phyloP scores from a whole-genome alignment of 2,888 invertebrate genomes.

The Chymomyza fuscimana region DNA sequence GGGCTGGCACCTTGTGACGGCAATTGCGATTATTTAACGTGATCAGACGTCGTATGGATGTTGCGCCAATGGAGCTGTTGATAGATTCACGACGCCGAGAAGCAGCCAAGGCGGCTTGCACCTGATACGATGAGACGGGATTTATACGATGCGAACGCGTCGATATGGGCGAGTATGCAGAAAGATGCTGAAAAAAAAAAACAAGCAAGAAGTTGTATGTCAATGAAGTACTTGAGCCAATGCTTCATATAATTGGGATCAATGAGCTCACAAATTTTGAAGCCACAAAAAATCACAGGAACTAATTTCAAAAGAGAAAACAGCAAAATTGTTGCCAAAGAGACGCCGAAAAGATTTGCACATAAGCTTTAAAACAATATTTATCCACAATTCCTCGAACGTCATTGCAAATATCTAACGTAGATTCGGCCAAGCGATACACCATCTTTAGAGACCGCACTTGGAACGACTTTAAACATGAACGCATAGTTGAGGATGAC shows the following conservation, averaged over 20 bases:
- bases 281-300: too few relatives aligned
- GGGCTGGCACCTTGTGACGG: slow-evolving; percentile 78
- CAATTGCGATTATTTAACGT: slow-evolving; percentile 82
- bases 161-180: slow-evolving; percentile 83
- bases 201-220: neutral
- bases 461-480: too few relatives aligned
- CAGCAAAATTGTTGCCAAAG: too few relatives aligned
- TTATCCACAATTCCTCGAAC: too few relatives aligned
- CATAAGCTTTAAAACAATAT: too few relatives aligned
- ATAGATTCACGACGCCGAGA: slow-evolving; percentile 84
- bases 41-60: slow-evolving; percentile 87
- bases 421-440: too few relatives aligned
- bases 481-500: too few relatives aligned
- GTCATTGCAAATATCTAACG: too few relatives aligned
- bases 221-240: neutral
- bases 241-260: too few relatives aligned
- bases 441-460: too few relatives aligned
- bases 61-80: slow-evolving; percentile 87
- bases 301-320: too few relatives aligned
- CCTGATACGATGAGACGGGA: slow-evolving; percentile 78
- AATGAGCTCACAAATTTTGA: neutral
- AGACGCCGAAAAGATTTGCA: too few relatives aligned
- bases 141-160: slow-evolving; percentile 81
- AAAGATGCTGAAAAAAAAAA: slow-evolving; percentile 79
- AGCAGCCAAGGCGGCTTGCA: slow-evolving; percentile 77